These are phyloP conservation scores for Tetragonula clypearis DNA, from an alignment of 1,140 invertebrate species.

Conservation along the genomic window DNA sequence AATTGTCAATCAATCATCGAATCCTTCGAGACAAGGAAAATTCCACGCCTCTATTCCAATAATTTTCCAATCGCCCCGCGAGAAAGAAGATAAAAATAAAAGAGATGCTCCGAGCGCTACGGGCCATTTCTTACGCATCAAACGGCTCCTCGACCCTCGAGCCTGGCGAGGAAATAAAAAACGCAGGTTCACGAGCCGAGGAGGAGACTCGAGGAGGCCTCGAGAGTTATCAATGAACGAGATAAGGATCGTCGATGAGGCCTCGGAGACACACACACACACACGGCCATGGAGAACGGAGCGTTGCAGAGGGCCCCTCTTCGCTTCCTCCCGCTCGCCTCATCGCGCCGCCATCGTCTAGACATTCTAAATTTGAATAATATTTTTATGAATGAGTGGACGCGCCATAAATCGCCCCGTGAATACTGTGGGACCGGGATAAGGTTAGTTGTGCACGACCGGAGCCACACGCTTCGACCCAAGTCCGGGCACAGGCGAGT, in stretches of 20 bases:
- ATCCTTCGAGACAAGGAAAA: neutral
- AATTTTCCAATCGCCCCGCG: neutral
- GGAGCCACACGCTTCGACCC: conserved; percentile 35
- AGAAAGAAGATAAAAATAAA: neutral
- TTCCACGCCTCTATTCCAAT: neutral
- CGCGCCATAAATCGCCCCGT: conserved; percentile 78
- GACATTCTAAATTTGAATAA: conserved; percentile 81
- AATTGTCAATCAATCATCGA: neutral
- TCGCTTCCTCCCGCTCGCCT: conserved; percentile 28
- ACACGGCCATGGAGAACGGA: neutral
- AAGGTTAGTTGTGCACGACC: conserved; percentile 45
- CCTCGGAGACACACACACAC: conserved; percentile 35
- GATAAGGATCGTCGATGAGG: conserved; percentile 66
- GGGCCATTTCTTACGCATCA: neutral
- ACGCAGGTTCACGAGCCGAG: conserved; percentile 13
- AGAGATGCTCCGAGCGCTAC: neutral
- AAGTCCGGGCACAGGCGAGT: neutral
- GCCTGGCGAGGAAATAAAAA: conserved; percentile 28
- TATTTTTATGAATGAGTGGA: conserved; percentile 82
- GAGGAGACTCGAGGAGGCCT: conserved; percentile 14
- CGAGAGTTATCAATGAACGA: conserved; percentile 65
- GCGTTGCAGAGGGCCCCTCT: neutral
- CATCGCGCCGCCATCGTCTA: conserved; percentile 68
- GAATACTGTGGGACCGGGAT: conserved; percentile 70
- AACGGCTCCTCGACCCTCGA: conserved; percentile 19